A percentile compares a stretch with the other conserved stretches of the same genome.
phyloP scores from a whole-genome alignment of 1,140 invertebrate species.

The Psilanteris sp. region DNA sequence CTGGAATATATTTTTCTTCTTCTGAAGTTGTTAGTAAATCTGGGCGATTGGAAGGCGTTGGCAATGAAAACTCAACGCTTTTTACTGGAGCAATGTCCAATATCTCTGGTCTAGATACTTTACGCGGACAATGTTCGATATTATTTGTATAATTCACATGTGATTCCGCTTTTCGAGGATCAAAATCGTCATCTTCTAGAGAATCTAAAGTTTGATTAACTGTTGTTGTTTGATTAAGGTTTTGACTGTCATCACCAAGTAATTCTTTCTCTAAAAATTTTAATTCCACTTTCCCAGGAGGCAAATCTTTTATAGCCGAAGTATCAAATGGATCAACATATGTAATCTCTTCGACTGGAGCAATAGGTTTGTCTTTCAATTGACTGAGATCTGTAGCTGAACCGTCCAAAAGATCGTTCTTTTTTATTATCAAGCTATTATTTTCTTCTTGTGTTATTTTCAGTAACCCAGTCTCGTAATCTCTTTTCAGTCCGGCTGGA shows the following conservation, averaged over 20 bases:
- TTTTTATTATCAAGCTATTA: conserved; percentile 19
- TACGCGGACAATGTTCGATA: conserved; percentile 48
- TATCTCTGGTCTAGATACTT: conserved; percentile 82
- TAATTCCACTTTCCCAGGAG: conserved; percentile 88
- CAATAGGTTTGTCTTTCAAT: conserved; percentile 84
- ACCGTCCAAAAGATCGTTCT: conserved; percentile 85
- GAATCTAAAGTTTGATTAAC: conserved; percentile 13
- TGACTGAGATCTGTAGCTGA: conserved; percentile 87
- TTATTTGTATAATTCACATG: conserved; percentile 6
- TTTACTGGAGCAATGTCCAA: conserved; percentile 80
- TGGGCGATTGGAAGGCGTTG: conserved; percentile 77
- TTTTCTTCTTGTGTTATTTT: conserved; percentile 42
- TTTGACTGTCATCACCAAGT: conserved; percentile 79
- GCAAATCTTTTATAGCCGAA: conserved; percentile 85
- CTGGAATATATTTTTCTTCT: conserved; percentile 81
- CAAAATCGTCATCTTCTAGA: conserved; percentile 83
- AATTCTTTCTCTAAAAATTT: conserved; percentile 89
- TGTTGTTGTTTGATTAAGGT: conserved; percentile 28
- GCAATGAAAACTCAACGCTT: conserved; percentile 86
- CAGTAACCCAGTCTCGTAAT: conserved; percentile 74
- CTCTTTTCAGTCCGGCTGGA: conserved; percentile 80
- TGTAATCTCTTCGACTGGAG: conserved; percentile 81
- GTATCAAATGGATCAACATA: conserved; percentile 93
- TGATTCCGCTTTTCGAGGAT: conserved; percentile 83
- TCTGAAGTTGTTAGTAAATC: conserved; percentile 83